Base-by-base conservation (phyloP, 1,140 invertebrate genomes). In the Leptopilina clavipes region DNA sequence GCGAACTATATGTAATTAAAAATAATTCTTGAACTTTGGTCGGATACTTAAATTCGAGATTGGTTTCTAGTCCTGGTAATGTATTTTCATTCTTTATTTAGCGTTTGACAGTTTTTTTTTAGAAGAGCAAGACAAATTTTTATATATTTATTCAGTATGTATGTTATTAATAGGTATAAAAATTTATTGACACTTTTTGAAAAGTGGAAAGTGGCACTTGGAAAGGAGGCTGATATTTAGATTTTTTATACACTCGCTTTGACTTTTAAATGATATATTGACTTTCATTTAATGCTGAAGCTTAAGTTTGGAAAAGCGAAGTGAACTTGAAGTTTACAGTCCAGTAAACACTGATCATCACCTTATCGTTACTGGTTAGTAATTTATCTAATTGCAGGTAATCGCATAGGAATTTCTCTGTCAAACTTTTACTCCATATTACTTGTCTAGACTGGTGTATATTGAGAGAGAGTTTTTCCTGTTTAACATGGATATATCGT, bases 401-500 rank as follows among this genome's bases (percentile, higher is more conserved):
- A 31, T 65, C 22, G n/a, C 22, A 37, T 65, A 65, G 25, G 25
- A 22, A 14, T 65, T 65, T 65, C 25, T n/a, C 59, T 65, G 59
- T 37, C 59, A 65, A 37, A 65, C 59, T 65, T 65, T 65, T 65
- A 65, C 25, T 65, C 59, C 5, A 31, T 52, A 31, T 12, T 25
- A 37, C 25, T 25, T 65, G 59, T 31, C 56, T 65, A 65, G 59
- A 31, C 12, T 22, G 19, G 9, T 25, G 19, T 5, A 40, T 6
- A 65, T n/a, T n/a, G n/a, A 65, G 56, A 65, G 56, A 65, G 56
- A 65, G 22, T 65, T 37, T 11, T 65, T 65, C 22, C 22, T 31
- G 12, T 31, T 3, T 17, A 52, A 52, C 48, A 52, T 48, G 5
- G 5, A 2, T 40, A 40, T 40, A 1, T 9, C 37, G 37, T 40